A percentile compares a stretch with the other conserved stretches of the same genome.
These are phyloP conservation scores for Leuciscus idus DNA, from an alignment of 2,113 vertebrate genomes.

Conservation along the genomic window DNA sequence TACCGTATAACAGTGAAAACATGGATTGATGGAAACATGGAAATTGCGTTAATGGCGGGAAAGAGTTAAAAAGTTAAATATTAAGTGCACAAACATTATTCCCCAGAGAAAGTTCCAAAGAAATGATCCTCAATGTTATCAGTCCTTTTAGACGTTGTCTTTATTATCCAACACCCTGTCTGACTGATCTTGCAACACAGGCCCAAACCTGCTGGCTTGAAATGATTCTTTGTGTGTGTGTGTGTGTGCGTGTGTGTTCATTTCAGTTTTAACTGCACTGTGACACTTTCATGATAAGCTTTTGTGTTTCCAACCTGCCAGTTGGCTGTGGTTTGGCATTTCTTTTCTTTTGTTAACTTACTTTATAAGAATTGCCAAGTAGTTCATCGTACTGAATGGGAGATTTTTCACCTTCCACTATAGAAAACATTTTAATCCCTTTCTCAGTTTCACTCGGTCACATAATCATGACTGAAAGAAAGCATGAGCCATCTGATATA, in stretches of 20 bases:
- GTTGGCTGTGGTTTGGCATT: not conserved
- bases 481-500: not conserved
- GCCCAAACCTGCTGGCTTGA: constrained; percentile 22
- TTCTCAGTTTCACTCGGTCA: constrained; percentile 8
- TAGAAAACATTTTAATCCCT: constrained; percentile 6
- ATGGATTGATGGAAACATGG: too few species aligned
- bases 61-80: not conserved
- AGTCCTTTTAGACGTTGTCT: constrained; percentile 5
- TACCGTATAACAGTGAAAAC: too few species aligned
- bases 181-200: constrained; percentile 14
- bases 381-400: not conserved
- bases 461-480: constrained; percentile 7
- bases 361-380: constrained; percentile 5
- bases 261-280: constrained; percentile 1
- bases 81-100: not conserved
- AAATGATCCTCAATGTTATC: constrained; percentile 13
- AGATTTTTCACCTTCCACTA: constrained; percentile 15
- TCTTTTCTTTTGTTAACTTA: constrained; percentile 23
- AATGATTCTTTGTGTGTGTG: not conserved
- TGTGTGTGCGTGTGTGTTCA: not conserved
- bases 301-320: constrained; percentile 24
- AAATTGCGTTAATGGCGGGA: too few species aligned
- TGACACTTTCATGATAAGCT: constrained; percentile 19
- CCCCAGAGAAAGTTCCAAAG: not conserved
- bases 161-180: constrained; percentile 49